Evolutionary conservation across 2,888 invertebrate genomes (phyloP).

Genomic region (Linnaemya vulpina): DNA sequence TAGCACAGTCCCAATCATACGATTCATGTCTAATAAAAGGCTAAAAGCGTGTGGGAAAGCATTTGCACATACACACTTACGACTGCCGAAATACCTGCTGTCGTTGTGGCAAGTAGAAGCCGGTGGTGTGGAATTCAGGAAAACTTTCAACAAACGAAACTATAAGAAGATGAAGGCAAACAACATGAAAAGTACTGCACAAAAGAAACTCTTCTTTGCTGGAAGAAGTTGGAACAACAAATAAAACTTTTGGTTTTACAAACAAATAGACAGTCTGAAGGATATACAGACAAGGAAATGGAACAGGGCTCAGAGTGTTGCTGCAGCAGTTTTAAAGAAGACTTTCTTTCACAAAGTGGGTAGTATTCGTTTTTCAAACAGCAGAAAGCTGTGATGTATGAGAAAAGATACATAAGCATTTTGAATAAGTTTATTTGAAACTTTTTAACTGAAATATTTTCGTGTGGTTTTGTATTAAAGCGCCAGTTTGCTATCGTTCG

Average conservation of each 20-base stretch:
- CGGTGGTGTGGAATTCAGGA: constrained; percentile 38
- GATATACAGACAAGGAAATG: background rate
- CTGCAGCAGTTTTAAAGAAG: background rate
- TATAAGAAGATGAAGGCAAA: constrained; percentile 40
- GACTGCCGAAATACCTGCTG: background rate
- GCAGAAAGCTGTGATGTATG: too few species aligned
- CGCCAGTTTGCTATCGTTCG: too few species aligned
- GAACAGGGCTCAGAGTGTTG: background rate
- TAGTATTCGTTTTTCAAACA: too few species aligned
- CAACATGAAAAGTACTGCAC: constrained; percentile 27
- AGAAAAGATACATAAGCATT: too few species aligned
- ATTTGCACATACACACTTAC: constrained; percentile 8
- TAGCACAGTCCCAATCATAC: constrained; percentile 60
- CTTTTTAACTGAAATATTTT: too few species aligned
- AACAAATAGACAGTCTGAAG: constrained; percentile 29
- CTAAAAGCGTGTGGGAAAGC: constrained; percentile 68
- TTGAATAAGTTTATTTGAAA: too few species aligned
- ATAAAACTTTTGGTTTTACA: background rate
- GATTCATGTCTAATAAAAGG: constrained; percentile 65
- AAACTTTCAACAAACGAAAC: constrained; percentile 43
- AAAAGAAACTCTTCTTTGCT: constrained; percentile 21
- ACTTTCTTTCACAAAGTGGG: too few species aligned
- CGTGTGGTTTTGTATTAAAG: too few species aligned
- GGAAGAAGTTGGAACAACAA: too few species aligned
- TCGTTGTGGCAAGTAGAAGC: background rate